A percentile compares a stretch with the other conserved stretches of the same genome.
These are phyloP conservation scores for Ascaphus truei DNA, from an alignment of 2,113 vertebrate species.

Conservation along the genomic window DNA sequence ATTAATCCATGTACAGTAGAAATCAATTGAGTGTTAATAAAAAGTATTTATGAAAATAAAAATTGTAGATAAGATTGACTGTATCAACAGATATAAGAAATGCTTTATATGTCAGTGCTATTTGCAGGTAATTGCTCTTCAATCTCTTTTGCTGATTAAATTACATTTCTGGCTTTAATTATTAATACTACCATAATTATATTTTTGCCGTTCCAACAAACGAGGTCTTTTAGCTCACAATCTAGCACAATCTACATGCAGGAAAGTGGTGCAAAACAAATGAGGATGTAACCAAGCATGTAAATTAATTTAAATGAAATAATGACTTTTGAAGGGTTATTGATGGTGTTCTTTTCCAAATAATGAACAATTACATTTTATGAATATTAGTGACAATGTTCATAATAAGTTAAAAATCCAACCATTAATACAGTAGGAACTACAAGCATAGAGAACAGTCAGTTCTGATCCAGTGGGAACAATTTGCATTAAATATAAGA, in stretches of 20 bases:
- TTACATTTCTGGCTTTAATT: constrained; percentile 18
- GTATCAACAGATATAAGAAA: too few species aligned
- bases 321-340: background rate
- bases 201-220: constrained; percentile 4
- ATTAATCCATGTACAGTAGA: too few species aligned
- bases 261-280: constrained; percentile 4
- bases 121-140: background rate
- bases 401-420: background rate
- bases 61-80: too few species aligned
- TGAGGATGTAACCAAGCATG: constrained; percentile 6
- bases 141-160: background rate
- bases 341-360: constrained; percentile 12
- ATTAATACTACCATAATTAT: constrained; percentile 20
- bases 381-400: background rate
- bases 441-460: background rate
- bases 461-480: background rate
- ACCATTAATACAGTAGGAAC: background rate
- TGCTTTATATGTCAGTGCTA: too few species aligned
- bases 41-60: too few species aligned
- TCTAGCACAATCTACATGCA: background rate
- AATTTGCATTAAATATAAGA: background rate
- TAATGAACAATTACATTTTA: background rate
- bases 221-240: background rate
- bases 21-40: too few species aligned
- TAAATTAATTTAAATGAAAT: background rate